Evolutionary conservation across 2,888 invertebrate species (phyloP), one percentile per base, ranked within the genome.

Genomic region (Meteorus colon): DNA sequence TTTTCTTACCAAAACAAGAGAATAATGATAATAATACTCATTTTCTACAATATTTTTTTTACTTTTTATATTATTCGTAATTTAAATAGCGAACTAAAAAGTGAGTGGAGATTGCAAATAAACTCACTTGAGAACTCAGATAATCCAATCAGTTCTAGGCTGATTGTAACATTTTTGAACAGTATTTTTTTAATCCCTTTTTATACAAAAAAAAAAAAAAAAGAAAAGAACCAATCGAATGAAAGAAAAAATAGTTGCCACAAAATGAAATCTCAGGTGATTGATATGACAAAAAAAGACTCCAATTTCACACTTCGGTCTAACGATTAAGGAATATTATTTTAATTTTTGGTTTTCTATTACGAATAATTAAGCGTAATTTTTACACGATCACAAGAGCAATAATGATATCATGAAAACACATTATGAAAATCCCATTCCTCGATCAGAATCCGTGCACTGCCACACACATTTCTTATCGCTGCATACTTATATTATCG

Each of bases 71-170:
- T 31, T 31, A 63, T 34, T 65, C 37, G 37, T 34, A 65, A 37
- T n/a, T 65, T 19, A 37, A 34, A 65, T 37, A 19, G 31, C 4
- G 12, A 41, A 29, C 27, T 63, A 63, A 12, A 63, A n/a, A 41
- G n/a, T 19, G 37, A 41, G 24, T 19, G n/a, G 37, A 12, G 12
- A 70, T 37, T 71, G 37, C 51, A 74, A 70, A 48, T 45, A 12
- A 60, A 75, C 76, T 77, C 76, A 74, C 76, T 77, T 74, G 66
- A 69, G 10, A 55, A 31, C 41, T 29, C 51, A 19, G 62, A n/a
- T 14, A 48, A 37, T 24, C 4, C 65, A 19, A 24, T 55, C 19
- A 55, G 41, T 8, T 12, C 8, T 41, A 41, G 19, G n/a, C 55
- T 55, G 55, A 55, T 6, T 19, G n/a, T 41, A 41, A 12, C 41